Evolutionary conservation across 2,888 invertebrate genomes (phyloP).

Genomic region (Galerucella nymphaeae): DNA sequence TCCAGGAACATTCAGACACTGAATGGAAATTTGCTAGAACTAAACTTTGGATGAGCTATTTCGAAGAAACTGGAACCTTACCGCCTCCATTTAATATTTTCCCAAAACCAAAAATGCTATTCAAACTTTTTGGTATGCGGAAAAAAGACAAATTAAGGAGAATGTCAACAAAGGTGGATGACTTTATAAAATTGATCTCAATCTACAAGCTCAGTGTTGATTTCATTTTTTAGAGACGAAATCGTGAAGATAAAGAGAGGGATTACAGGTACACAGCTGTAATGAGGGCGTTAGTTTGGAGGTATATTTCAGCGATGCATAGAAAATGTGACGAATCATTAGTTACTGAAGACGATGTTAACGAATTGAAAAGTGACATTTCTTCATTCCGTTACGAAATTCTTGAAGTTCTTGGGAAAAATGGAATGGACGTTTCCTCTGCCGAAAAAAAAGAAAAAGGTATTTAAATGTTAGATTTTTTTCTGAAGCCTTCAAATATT

Average conservation of each 20-base stretch:
- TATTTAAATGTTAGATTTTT: conserved; percentile 56
- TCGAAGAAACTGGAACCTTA: conserved; percentile 89
- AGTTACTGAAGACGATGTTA: conserved; percentile 93
- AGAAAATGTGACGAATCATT: conserved; percentile 83
- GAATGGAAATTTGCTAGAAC: conserved; percentile 98
- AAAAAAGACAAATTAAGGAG: conserved; percentile 71
- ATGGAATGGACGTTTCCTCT: conserved; percentile 86
- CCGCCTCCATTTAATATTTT: conserved; percentile 95
- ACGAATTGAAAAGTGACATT: conserved; percentile 94
- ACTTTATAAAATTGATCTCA: not conserved
- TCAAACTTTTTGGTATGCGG: conserved; percentile 74
- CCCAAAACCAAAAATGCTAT: conserved; percentile 85
- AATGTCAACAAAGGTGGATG: conserved; percentile 68
- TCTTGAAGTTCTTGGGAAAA: conserved; percentile 86
- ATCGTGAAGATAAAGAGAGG: conserved; percentile 73
- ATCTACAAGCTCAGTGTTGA: conserved; percentile 7
- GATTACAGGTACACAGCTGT: conserved; percentile 82
- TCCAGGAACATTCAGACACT: conserved; percentile 89
- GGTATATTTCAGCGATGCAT: conserved; percentile 90
- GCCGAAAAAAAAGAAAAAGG: conserved; percentile 81
- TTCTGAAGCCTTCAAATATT: too few relatives aligned
- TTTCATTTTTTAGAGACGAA: conserved; percentile 63
- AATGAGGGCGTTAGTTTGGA: conserved; percentile 91
- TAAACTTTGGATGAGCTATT: conserved; percentile 95
- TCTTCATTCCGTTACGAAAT: conserved; percentile 92